Evolutionary conservation across 1,140 invertebrate genomes (phyloP).

Genomic region (Kradibia gibbosae): DNA sequence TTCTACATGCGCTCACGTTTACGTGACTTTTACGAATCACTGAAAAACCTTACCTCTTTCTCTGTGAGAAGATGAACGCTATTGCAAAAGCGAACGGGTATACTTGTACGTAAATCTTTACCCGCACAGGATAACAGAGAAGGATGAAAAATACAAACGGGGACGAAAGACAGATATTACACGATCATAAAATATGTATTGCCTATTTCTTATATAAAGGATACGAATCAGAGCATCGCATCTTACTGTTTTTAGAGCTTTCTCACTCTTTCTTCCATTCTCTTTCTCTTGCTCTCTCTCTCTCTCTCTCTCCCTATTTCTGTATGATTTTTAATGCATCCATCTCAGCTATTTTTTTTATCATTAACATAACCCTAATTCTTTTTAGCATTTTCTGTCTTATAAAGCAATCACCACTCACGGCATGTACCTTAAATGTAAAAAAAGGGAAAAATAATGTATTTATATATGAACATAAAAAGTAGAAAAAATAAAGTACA

Average conservation of each 20-base stretch:
- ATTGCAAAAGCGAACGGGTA: not conserved
- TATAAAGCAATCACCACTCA: too few species aligned
- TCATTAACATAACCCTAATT: too few species aligned
- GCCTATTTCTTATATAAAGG: conserved; percentile 59
- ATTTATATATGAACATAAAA: too few species aligned
- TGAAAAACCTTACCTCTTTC: conserved; percentile 27
- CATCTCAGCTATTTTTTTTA: too few species aligned
- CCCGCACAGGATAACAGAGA: not conserved
- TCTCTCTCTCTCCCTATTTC: not conserved
- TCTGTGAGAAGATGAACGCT: not conserved
- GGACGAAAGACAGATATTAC: conserved; percentile 52
- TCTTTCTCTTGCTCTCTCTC: not conserved
- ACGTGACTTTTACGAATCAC: conserved; percentile 54
- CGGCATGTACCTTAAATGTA: too few species aligned
- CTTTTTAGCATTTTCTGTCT: too few species aligned
- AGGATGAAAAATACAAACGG: conserved; percentile 35
- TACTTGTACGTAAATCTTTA: conserved; percentile 50
- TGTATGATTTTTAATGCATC: not conserved
- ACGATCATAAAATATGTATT: conserved; percentile 68
- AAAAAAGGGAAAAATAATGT: too few species aligned
- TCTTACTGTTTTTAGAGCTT: too few species aligned
- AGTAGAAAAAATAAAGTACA: too few species aligned
- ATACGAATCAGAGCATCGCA: conserved; percentile 59
- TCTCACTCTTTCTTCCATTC: not conserved
- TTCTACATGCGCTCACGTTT: conserved; percentile 41